These are phyloP conservation scores for Troilus luridus DNA, from an alignment of 2,888 invertebrate species.

Conservation along the genomic window DNA sequence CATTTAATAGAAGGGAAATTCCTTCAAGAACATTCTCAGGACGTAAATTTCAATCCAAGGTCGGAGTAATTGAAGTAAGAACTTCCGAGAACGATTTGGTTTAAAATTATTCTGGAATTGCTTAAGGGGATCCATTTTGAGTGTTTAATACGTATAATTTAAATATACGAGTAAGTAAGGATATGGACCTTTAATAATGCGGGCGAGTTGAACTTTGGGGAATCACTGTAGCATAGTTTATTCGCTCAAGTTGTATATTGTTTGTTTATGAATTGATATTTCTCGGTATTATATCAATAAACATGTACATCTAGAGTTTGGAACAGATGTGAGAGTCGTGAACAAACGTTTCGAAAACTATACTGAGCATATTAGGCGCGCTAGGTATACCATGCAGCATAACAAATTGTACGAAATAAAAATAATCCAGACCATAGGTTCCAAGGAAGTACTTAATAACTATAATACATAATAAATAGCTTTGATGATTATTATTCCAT, in stretches of 20 bases:
- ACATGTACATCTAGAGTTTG: background rate
- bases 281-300: background rate
- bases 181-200: background rate
- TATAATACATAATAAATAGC: no score
- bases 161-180: no score
- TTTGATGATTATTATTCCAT: no score
- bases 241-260: no score
- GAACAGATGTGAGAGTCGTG: background rate
- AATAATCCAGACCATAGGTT: background rate
- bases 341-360: background rate
- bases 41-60: background rate
- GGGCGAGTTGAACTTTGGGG: background rate
- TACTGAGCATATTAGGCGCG: background rate
- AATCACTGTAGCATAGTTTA: background rate
- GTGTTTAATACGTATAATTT: background rate
- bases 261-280: background rate
- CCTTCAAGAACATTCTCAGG: background rate
- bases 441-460: no score
- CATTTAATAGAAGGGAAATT: background rate
- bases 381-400: background rate
- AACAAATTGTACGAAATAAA: background rate
- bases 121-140: background rate
- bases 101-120: background rate
- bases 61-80: background rate
- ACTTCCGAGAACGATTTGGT: constrained; percentile 14